phyloP scores from a whole-genome alignment of 2,888 invertebrate species.

The Platerodrilus igneus region DNA sequence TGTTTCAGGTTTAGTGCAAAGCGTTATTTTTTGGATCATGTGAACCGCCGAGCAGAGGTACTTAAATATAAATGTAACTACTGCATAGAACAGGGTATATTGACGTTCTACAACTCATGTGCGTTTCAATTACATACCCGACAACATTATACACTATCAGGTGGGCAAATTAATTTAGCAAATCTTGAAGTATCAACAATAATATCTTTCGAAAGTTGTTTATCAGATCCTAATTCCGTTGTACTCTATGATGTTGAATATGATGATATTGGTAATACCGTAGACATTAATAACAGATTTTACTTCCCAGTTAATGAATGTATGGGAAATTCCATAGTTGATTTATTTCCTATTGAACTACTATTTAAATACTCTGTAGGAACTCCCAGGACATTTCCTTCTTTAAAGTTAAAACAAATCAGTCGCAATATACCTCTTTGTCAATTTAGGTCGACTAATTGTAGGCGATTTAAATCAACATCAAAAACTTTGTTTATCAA shows the following conservation, averaged over 20 bases:
- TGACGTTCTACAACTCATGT: constrained; percentile 41
- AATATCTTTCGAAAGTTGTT: constrained; percentile 40
- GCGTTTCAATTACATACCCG: constrained; percentile 40
- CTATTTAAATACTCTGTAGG: constrained; percentile 28
- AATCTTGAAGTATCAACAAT: constrained; percentile 35
- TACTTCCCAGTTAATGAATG: constrained; percentile 34
- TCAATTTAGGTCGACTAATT: constrained; percentile 34
- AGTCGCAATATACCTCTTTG: constrained; percentile 40
- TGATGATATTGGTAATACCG: constrained; percentile 25
- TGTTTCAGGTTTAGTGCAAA: constrained; percentile 42
- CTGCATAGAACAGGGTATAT: constrained; percentile 31
- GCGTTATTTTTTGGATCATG: constrained; percentile 40
- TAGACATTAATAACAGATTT: constrained; percentile 37
- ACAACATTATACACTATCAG: constrained; percentile 33
- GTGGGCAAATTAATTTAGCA: constrained; percentile 37
- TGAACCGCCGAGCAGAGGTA: constrained; percentile 39
- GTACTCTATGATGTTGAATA: constrained; percentile 38
- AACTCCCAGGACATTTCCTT: constrained; percentile 6
- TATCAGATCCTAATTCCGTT: constrained; percentile 36
- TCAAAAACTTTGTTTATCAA: not conserved
- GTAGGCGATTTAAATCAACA: too few species aligned
- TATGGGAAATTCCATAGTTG: constrained; percentile 33
- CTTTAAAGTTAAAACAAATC: constrained; percentile 38
- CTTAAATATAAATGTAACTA: constrained; percentile 37
- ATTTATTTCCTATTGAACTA: constrained; percentile 35